Evolutionary conservation across 2,797 vertebrate species (phyloP).

Genomic region (Karalla daura): DNA sequence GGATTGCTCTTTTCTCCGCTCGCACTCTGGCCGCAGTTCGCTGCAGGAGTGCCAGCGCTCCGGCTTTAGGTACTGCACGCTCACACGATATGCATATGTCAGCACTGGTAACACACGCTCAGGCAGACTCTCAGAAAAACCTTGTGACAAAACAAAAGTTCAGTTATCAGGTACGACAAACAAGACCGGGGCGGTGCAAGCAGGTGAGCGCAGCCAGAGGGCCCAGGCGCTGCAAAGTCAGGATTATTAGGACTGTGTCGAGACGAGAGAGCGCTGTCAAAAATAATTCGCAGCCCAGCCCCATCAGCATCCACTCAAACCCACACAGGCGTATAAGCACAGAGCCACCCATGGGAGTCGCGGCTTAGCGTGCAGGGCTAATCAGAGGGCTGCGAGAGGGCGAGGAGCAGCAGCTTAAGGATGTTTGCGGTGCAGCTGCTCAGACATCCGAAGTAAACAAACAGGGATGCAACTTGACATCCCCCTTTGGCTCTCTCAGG

Average conservation of each 20-base stretch:
- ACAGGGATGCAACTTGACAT: conserved; percentile 40
- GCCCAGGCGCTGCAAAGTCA: conserved; percentile 31
- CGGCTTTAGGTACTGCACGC: conserved; percentile 93
- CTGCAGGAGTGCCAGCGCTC: conserved; percentile 95
- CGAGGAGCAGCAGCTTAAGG: conserved; percentile 31
- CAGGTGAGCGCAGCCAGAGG: conserved; percentile 39
- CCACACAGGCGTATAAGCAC: conserved; percentile 24
- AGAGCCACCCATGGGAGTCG: conserved; percentile 7
- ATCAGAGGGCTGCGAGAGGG: conserved; percentile 33
- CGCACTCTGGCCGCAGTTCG: conserved; percentile 90
- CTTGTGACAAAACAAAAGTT: conserved; percentile 21
- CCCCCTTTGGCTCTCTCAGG: neutral
- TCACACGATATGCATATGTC: conserved; percentile 32
- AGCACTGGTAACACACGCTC: conserved; percentile 2
- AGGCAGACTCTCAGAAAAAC: conserved; percentile 11
- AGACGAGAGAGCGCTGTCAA: conserved; percentile 44
- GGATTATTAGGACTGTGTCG: conserved; percentile 54
- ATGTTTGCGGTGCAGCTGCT: conserved; percentile 39
- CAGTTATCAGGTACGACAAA: conserved; percentile 11
- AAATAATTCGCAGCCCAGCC: conserved; percentile 42
- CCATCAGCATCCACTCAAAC: conserved; percentile 43
- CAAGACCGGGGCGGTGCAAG: neutral
- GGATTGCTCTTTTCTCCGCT: conserved; percentile 56
- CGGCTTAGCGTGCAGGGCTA: conserved; percentile 40
- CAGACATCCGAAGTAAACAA: conserved; percentile 50